Evolutionary conservation across 2,113 vertebrate genomes (phyloP).

Genomic region (Etheostoma cragini): DNA sequence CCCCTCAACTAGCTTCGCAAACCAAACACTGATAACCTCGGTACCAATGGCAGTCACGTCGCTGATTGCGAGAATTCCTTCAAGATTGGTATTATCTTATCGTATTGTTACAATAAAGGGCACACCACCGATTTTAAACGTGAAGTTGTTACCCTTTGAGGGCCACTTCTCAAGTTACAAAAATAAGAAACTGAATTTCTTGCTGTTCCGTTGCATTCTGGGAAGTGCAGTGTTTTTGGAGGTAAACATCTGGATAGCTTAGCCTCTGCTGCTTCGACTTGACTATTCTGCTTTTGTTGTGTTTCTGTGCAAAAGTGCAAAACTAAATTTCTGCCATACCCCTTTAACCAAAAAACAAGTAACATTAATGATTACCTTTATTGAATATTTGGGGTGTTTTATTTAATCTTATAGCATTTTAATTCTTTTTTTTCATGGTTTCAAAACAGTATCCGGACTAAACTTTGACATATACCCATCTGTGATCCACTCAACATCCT

Average conservation of each 20-base stretch:
- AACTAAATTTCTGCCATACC: neutral
- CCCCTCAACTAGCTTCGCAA: constrained; percentile 21
- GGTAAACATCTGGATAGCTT: neutral
- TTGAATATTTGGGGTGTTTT: too few relatives aligned
- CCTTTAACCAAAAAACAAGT: neutral
- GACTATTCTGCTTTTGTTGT: neutral
- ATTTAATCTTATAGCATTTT: too few relatives aligned
- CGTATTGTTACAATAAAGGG: neutral
- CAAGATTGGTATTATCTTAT: neutral
- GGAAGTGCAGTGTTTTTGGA: neutral
- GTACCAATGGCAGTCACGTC: constrained; percentile 7
- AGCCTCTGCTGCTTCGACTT: neutral
- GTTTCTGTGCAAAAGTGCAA: neutral
- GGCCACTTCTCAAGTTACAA: neutral
- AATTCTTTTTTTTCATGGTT: too few relatives aligned
- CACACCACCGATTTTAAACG: neutral
- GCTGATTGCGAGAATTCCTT: neutral
- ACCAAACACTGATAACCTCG: constrained; percentile 12
- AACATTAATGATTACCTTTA: too few relatives aligned
- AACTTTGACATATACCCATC: too few relatives aligned
- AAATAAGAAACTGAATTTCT: neutral
- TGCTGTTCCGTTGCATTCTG: neutral
- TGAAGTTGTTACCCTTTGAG: neutral
- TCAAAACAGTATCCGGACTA: too few relatives aligned
- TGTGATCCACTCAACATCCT: too few relatives aligned